Base-by-base conservation (phyloP, 2,797 vertebrate species). In the Rhincodon typus region DNA sequence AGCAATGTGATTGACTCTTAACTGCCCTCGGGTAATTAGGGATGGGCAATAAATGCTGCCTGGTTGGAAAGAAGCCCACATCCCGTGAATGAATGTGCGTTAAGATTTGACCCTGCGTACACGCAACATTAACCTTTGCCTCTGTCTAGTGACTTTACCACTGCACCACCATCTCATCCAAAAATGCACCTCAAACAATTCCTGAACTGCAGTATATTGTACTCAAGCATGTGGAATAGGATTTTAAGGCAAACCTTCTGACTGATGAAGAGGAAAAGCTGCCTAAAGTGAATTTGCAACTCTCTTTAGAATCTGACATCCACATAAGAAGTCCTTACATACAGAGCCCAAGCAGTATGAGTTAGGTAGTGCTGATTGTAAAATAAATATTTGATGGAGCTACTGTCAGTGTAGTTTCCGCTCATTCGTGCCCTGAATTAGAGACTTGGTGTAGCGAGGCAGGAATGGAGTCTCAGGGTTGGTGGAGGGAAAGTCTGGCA, bases 321-420 rank as follows among this genome's bases (percentile, higher is more conserved):
- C 30, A 95, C 94, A 95, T 77, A 95, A 74, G 94, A 95, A 95
- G 70, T 50, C 94, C 69, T 95, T 77, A 50, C 77, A 46, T 42
- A 94, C 10, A 42, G 46, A 30, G 25, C 94, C 46, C 13, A 57
- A 72, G 46, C 46, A 53, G 94, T 30, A 30, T 2, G 30, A 77
- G 30, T 27, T 50, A 77, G 70, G 50, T 70, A 74, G 42, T 46
- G 38, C 67, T 25, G 46, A 50, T 53, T 94, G 69, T 72, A 95
- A 53, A 74, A 53, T 95, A 95, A 95, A 95, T 95, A 95, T 95
- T 95, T 95, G 94, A 95, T 42, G 94, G 70, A 57, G 94, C 42
- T 95, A 77, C 94, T 74, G 94, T 74, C 69, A 95, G 94, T 27
- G 21, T 46, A 50, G 2, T 77, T 95, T 95, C 94, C 46, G 94